Evolutionary conservation across 1,140 invertebrate genomes (phyloP), one percentile per base, ranked within the genome.

Genomic region (Hylaeus anthracinus): DNA sequence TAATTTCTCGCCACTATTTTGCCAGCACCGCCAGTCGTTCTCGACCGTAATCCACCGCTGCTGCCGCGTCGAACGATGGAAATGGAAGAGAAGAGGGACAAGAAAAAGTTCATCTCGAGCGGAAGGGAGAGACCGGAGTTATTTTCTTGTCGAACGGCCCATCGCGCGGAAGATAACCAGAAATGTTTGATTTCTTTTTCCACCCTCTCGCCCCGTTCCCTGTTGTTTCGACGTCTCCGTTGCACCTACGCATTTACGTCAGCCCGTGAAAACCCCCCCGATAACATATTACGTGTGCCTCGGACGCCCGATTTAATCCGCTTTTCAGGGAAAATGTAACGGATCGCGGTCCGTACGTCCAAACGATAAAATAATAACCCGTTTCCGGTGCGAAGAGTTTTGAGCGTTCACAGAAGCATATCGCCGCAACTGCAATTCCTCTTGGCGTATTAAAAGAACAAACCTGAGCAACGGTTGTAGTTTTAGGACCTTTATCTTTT

Each of bases 131-230:
- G 81, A 69, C 64, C 64, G 72, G 48, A 81, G 78, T 87, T 87
- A 85, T 88, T 88, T 88, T 88, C 86, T 88, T 65, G 80, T 77
- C 73, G 64, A 86, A 77, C 81, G 75, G 81, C 71, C 71, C 79
- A 86, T 80, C 63, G 48, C 37, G 45, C 37, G 75, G 85, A 89
- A 73, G 87, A 85, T 87, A 89, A 86, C 85, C 87, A 88, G 87
- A 88, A 85, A 83, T 88, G 84, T 88, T 88, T 84, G 84, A 88
- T 81, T 88, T 83, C 81, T 88, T 87, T 88, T 85, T 72, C 71
- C 75, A 53, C 67, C 41, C 61, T 37, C 45, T 51, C 37, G 10
- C 56, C 37, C 55, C 65, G 51, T 61, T 60, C 55, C 43, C 71
- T 15, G 48, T 45, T 12, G 26, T 39, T 78, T 58, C 70, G 37